Base-by-base conservation (phyloP, 2,888 invertebrate species). In the Dryocosmus kuriphilus region DNA sequence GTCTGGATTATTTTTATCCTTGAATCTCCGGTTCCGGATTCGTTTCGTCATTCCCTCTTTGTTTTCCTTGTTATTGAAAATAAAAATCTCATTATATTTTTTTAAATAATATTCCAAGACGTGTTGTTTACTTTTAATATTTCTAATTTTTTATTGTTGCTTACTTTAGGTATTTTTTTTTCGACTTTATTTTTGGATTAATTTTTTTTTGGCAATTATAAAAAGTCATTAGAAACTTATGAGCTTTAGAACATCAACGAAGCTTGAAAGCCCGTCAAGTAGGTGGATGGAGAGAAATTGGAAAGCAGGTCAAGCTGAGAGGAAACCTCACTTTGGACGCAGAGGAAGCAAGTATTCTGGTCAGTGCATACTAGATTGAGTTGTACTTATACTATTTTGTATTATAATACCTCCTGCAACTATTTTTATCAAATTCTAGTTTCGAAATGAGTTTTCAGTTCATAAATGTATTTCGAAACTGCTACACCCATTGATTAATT, bases 211-310 rank as follows among this genome's bases (percentile, higher is more conserved):
- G n/a, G 51, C 51, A 51, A 3, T n/a, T n/a, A n/a, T 51, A 3
- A 9, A 51, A 51, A n/a, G n/a, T 51, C 51, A 51, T 22, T 46
- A 16, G 8, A 16, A 67, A 38, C 27, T 24, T 41, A 27, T 67
- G 27, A 27, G 41, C 22, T 46, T 24, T 19, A 27, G 5, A 27
- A 8, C 6, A 27, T 67, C 24, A n/a, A 35, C 24, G 16, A 63
- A 79, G 79, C 75, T 80, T 77, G 60, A 77, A 75, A 80, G 80
- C 77, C 73, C 76, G 74, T 75, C 74, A 80, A 79, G 82, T 82
- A 79, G 82, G 82, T 79, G 79, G 80, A 75, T 76, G 79, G 79
- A 80, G 82, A 83, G 82, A 83, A 85, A 83, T 83, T 82, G 83
- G 82, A 85, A 83, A 85, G 82, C 83, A 81, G 85, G 85, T 83